Evolutionary conservation across 2,797 vertebrate genomes (phyloP).

Genomic region (Acrossocheilus fasciatus): DNA sequence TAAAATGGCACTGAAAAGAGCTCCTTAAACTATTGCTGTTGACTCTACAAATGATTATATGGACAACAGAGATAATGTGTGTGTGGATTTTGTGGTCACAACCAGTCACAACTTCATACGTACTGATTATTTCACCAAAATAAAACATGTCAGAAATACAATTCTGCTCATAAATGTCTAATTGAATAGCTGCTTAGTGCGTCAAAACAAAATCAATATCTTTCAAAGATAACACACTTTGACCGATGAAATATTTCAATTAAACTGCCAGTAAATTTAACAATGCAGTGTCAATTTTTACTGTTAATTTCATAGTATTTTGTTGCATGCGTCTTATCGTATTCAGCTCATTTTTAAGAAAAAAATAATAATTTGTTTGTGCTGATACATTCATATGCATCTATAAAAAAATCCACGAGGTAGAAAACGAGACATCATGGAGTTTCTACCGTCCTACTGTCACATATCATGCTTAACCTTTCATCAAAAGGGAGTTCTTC

Average conservation of each 20-base stretch:
- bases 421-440: background rate
- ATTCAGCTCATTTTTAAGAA: background rate
- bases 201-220: background rate
- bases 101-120: background rate
- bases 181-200: background rate
- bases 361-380: background rate
- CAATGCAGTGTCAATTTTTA: background rate
- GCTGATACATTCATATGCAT: background rate
- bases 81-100: background rate
- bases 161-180: background rate
- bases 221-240: background rate
- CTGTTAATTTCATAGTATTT: background rate
- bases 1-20: background rate
- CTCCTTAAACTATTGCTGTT: background rate
- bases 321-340: background rate
- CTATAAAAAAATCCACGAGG: background rate
- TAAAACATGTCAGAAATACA: background rate
- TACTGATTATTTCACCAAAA: constrained; percentile 5
- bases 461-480: constrained; percentile 8
- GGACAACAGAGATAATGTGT: background rate
- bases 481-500: background rate
- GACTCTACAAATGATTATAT: background rate
- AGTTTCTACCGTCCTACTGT: too few relatives aligned
- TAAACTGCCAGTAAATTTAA: background rate
- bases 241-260: background rate